Evolutionary conservation across 2,113 vertebrate genomes (phyloP), one percentile per base, ranked within the genome.

Genomic region (Elephas maximus): DNA sequence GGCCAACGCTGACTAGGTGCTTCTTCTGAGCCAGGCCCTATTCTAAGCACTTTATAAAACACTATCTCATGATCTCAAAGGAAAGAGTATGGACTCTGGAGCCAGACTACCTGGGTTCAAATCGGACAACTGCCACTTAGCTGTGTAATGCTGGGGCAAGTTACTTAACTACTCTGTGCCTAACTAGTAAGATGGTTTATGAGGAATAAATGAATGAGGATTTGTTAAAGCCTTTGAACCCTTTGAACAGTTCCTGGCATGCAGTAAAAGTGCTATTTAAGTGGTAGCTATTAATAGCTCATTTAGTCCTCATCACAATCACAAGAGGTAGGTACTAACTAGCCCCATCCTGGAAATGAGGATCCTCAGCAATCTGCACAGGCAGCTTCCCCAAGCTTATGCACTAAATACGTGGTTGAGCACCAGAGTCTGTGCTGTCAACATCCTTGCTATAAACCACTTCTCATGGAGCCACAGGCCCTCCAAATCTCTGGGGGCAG

Each of bases 151-250:
- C 33, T 71, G 51, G 73, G n/a, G 4, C 15, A 73, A 94, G 23
- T n/a, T 44, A 73, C 37, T 21, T 26, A 88, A 76, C 30, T 28
- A 79, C 23, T 82, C 26, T 41, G 37, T 67, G 17, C n/a, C 21
- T 33, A 67, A 17, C 45, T 67, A 24, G 20, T 85, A 41, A 91
- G n/a, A 82, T 33, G 23, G 48, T 4, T 4, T 90, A 23, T 33
- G 81, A 92, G 73, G 69, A 95, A 79, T 73, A 37, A 62, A 77
- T 84, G 45, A 88, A 37, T 67, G 37, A 83, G 60, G n/a, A 81
- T 88, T 80, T 74, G 37, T 74, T 90, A 84, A 78, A 3, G 63
- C 23, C 44, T 92, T 24, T 73, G 41, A 77, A 78, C 9, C 23
- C 44, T 92, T 24, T 73, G 41, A 77, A 78, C 9, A 63, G n/a